phyloP scores from a whole-genome alignment of 2,113 vertebrate genomes.

The Paratilapia polleni region DNA sequence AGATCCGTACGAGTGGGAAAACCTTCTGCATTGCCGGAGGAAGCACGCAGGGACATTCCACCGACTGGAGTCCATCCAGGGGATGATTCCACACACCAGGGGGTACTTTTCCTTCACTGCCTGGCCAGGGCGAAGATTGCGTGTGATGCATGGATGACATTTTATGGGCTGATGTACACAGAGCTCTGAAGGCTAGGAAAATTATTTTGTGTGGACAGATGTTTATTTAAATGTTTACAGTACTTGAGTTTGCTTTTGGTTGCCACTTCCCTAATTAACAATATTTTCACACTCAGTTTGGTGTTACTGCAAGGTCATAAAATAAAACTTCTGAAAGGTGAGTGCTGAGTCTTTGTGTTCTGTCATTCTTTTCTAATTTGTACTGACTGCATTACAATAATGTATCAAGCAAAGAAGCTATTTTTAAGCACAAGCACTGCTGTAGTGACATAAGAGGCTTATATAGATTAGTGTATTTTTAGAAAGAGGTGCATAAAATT shows the following conservation, averaged over 20 bases:
- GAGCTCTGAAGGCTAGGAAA: background rate
- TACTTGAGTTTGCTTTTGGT: background rate
- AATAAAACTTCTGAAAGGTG: background rate
- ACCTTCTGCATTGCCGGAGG: constrained; percentile 11
- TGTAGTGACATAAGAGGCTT: background rate
- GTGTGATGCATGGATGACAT: constrained; percentile 13
- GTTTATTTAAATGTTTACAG: background rate
- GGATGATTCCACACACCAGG: constrained; percentile 36
- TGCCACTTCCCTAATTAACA: background rate
- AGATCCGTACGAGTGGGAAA: background rate
- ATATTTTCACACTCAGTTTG: background rate
- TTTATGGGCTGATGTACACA: background rate
- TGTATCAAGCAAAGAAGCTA: background rate
- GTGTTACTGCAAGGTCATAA: background rate
- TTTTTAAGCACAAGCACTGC: background rate
- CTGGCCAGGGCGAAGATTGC: constrained; percentile 17
- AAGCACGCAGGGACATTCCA: constrained; percentile 62
- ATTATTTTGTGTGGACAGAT: background rate
- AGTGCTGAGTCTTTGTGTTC: background rate
- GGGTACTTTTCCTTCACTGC: constrained; percentile 18
- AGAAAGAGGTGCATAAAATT: background rate
- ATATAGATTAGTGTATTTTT: background rate
- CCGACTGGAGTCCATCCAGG: constrained; percentile 49
- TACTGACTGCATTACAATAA: background rate
- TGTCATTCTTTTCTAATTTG: background rate